phyloP scores from a whole-genome alignment of 2,797 vertebrate genomes.

The Coregonus suidteri region DNA sequence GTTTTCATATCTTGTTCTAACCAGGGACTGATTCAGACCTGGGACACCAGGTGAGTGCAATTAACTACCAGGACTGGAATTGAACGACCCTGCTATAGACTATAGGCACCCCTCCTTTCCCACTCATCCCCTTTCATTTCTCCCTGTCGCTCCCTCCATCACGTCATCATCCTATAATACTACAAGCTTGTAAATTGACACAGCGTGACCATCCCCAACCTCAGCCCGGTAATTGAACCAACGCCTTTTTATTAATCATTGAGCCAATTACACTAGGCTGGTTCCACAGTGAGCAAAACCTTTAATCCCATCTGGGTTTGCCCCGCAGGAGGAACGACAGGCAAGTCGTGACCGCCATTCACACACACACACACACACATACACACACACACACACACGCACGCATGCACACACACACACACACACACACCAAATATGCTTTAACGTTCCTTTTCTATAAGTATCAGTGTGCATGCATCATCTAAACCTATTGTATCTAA shows the following conservation, averaged over 20 bases:
- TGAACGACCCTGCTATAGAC: not conserved
- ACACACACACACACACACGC: too few relatives aligned
- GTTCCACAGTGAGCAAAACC: slow-evolving; percentile 27
- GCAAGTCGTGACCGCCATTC: not conserved
- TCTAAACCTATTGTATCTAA: not conserved
- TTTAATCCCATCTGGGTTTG: slow-evolving; percentile 26
- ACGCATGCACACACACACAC: not conserved
- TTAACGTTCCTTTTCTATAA: not conserved
- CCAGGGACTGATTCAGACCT: too few relatives aligned
- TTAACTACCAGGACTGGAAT: too few relatives aligned
- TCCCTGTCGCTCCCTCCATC: not conserved
- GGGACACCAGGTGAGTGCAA: too few relatives aligned
- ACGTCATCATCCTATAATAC: not conserved
- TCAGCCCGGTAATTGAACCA: slow-evolving; percentile 18
- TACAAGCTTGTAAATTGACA: not conserved
- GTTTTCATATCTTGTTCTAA: too few relatives aligned
- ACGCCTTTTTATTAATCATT: slow-evolving; percentile 22
- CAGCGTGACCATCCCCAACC: slow-evolving; percentile 11
- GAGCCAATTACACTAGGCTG: slow-evolving; percentile 27
- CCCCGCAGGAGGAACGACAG: slow-evolving; percentile 5
- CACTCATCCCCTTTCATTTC: not conserved
- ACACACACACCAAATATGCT: not conserved
- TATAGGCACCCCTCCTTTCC: not conserved
- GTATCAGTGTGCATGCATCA: not conserved
- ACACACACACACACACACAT: not conserved